A percentile compares a stretch with the other conserved stretches of the same genome.
These are phyloP conservation scores for Silurus asotus DNA, from an alignment of 2,113 vertebrate genomes.

Conservation along the genomic window DNA sequence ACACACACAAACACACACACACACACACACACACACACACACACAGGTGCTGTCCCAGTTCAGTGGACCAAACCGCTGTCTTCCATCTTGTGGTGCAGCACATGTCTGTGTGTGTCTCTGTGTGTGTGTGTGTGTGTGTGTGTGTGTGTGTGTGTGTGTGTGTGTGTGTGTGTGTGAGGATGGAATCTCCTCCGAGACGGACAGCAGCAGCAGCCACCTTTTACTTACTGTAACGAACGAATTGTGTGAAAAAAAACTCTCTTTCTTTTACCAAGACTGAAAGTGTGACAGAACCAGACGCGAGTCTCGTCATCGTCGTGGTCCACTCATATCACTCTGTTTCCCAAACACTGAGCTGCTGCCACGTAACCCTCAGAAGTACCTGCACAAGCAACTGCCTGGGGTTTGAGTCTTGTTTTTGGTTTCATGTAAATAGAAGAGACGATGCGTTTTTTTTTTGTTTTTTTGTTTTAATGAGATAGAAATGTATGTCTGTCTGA, in stretches of 20 bases:
- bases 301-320: constrained; percentile 11
- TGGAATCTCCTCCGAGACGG: constrained; percentile 37
- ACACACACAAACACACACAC: constrained; percentile 7
- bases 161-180: constrained; percentile 32
- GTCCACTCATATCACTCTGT: constrained; percentile 26
- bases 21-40: constrained; percentile 10
- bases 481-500: no score
- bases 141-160: constrained; percentile 38
- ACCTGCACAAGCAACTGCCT: background rate
- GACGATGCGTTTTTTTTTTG: no score
- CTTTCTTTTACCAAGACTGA: constrained; percentile 60
- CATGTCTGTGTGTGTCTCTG: constrained; percentile 19
- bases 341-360: constrained; percentile 48
- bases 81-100: constrained; percentile 33
- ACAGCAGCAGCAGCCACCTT: background rate
- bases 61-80: constrained; percentile 50
- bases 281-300: constrained; percentile 46
- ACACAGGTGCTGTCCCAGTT: constrained; percentile 49
- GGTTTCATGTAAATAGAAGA: no score
- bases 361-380: background rate
- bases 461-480: no score
- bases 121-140: constrained; percentile 31
- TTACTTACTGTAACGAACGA: constrained; percentile 23
- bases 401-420: no score
- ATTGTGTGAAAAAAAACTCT: constrained; percentile 21